These are phyloP conservation scores for Microctenopoma lineatum DNA, from an alignment of 2,797 vertebrate species.

Conservation along the genomic window DNA sequence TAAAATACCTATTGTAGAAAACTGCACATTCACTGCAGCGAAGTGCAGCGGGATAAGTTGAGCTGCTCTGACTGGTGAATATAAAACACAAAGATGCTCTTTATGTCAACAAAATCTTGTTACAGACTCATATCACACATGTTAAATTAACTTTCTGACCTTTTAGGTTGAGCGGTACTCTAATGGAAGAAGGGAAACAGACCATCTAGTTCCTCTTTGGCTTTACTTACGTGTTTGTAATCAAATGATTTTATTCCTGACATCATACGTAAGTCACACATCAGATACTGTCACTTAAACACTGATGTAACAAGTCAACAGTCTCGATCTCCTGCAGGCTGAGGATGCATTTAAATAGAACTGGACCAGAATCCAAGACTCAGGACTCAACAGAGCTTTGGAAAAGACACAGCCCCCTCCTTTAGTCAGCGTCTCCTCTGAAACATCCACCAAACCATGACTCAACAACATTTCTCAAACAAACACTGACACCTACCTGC, in stretches of 20 bases:
- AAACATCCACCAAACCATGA: background rate
- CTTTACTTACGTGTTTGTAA: no score
- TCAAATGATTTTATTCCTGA: no score
- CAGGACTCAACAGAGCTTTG: background rate
- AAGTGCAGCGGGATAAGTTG: background rate
- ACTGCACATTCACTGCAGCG: conserved; percentile 16
- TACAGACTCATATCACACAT: background rate
- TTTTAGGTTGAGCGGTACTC: no score
- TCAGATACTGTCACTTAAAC: no score
- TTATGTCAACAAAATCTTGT: background rate
- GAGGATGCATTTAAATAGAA: no score
- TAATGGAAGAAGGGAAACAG: no score
- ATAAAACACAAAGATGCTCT: background rate
- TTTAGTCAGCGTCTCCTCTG: background rate
- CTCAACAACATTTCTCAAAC: background rate
- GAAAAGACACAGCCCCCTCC: background rate
- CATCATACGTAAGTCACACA: no score
- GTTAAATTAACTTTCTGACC: no score
- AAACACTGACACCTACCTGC: conserved; percentile 84
- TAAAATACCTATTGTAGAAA: conserved; percentile 52
- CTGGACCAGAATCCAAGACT: no score
- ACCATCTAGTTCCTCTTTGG: no score
- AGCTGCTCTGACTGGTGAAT: conserved; percentile 12
- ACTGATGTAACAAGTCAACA: no score
- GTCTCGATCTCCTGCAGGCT: no score